Percentiles rank a stretch among this genome's conserved stretches.
Evolutionary conservation across 2,113 vertebrate species (phyloP).

Genomic region (Sander vitreus): DNA sequence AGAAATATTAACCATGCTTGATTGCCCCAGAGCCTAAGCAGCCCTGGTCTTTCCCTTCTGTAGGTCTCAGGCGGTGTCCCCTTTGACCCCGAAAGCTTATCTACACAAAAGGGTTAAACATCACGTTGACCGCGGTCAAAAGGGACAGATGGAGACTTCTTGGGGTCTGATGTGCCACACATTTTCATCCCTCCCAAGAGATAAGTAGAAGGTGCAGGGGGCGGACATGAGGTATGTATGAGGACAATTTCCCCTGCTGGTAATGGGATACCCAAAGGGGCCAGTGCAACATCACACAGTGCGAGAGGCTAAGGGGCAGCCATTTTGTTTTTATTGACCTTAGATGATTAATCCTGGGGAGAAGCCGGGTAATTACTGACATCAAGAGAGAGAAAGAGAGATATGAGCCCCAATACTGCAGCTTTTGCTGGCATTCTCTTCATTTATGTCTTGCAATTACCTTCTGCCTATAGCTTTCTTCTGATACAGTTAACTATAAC

Average conservation of each 20-base stretch:
- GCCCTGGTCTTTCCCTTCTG: constrained; percentile 30
- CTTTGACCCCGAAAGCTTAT: constrained; percentile 64
- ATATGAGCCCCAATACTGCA: constrained; percentile 29
- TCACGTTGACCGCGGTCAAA: constrained; percentile 48
- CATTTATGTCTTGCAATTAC: constrained; percentile 51
- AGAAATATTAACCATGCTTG: constrained; percentile 76
- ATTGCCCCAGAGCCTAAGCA: constrained; percentile 62
- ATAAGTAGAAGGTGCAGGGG: constrained; percentile 24
- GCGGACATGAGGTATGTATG: constrained; percentile 33
- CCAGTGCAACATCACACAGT: constrained; percentile 24
- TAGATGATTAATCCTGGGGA: constrained; percentile 67
- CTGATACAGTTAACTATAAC: constrained; percentile 51
- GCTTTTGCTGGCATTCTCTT: constrained; percentile 46
- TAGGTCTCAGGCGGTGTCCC: constrained; percentile 36
- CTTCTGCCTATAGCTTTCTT: constrained; percentile 46
- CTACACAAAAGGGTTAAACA: constrained; percentile 65
- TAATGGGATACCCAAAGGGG: constrained; percentile 62
- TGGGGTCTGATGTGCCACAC: constrained; percentile 20
- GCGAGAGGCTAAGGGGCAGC: constrained; percentile 59
- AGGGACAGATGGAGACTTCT: constrained; percentile 30
- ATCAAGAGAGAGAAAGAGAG: constrained; percentile 11
- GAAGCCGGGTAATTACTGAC: constrained; percentile 26
- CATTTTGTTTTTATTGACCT: constrained; percentile 78
- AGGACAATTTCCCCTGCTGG: constrained; percentile 57
- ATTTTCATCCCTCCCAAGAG: constrained; percentile 24